phyloP scores from a whole-genome alignment of 2,113 vertebrate genomes.

The Menidia beryllina region DNA sequence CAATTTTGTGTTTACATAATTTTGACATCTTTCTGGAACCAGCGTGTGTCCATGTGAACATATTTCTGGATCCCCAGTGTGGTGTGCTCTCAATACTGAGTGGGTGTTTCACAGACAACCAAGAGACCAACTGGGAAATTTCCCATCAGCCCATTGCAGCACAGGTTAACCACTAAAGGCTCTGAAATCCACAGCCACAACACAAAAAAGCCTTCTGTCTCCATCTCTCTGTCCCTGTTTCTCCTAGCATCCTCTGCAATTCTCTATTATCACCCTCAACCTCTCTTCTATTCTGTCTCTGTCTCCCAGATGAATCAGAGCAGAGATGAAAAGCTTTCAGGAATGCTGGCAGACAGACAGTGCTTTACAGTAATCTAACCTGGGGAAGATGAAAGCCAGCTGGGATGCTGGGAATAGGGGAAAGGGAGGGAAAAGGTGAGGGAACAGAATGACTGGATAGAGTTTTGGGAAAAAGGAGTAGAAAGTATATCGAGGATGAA shows the following conservation, averaged over 20 bases:
- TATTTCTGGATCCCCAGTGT: conserved; percentile 53
- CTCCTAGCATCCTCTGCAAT: conserved; percentile 30
- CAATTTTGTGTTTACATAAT: conserved; percentile 4
- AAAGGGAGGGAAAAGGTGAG: conserved; percentile 45
- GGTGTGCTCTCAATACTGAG: conserved; percentile 63
- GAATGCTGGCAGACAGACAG: conserved; percentile 81
- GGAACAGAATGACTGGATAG: conserved; percentile 51
- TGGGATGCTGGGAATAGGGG: conserved; percentile 69
- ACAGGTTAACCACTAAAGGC: conserved; percentile 76
- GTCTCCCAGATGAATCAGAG: conserved; percentile 76
- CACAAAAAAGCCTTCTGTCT: conserved; percentile 34
- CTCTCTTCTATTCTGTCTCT: conserved; percentile 45
- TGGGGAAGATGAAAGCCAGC: conserved; percentile 79
- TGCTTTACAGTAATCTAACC: conserved; percentile 83
- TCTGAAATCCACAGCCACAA: conserved; percentile 63
- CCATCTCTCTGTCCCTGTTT: conserved; percentile 21
- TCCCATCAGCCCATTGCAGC: conserved; percentile 66
- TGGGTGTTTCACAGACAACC: conserved; percentile 69
- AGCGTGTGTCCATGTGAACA: conserved; percentile 5
- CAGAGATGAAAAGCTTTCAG: conserved; percentile 82
- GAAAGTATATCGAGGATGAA: conserved; percentile 17
- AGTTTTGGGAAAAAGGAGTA: conserved; percentile 61
- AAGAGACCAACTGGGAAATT: conserved; percentile 66
- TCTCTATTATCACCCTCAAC: conserved; percentile 22
- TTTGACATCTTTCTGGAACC: conserved; percentile 9